A percentile compares a stretch with the other conserved stretches of the same genome.
phyloP scores from a whole-genome alignment of 92 coral and sea anemone genomes.

The Parazoanthus swiftii region DNA sequence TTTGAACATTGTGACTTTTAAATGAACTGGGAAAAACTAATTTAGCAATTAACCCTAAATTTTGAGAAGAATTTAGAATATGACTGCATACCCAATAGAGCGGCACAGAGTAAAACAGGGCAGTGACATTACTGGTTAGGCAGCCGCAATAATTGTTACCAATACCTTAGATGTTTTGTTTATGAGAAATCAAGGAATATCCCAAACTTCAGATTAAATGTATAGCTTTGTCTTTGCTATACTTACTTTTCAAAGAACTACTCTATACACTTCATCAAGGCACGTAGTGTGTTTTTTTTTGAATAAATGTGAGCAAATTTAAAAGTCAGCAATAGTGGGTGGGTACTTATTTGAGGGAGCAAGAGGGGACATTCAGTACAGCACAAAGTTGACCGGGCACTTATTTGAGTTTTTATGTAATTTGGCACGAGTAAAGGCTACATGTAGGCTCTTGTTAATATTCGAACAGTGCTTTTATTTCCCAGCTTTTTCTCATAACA shows the following conservation, averaged over 20 bases:
- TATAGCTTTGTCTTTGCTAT: constrained; percentile 1
- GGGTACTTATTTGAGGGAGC: constrained; percentile 6
- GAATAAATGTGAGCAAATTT: background rate
- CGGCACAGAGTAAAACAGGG: background rate
- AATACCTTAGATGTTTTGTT: background rate
- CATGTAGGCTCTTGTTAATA: background rate
- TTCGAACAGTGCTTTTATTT: too few relatives aligned
- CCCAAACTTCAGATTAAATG: constrained; percentile 3
- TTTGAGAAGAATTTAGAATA: background rate
- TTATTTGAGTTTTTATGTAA: constrained; percentile 4
- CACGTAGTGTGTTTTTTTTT: background rate
- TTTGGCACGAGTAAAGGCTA: constrained; percentile 8
- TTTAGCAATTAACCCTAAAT: background rate
- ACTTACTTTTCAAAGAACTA: background rate
- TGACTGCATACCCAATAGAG: background rate
- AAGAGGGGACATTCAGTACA: constrained; percentile 8
- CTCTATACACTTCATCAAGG: constrained; percentile 4
- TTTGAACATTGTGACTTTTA: constrained; percentile 1
- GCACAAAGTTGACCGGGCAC: background rate
- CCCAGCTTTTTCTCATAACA: too few relatives aligned
- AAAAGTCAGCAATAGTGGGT: background rate
- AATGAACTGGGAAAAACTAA: constrained; percentile 1
- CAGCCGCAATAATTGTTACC: constrained; percentile 8
- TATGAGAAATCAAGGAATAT: constrained; percentile 5
- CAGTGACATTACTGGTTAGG: background rate